These are phyloP conservation scores for Glaucopsyche alexis DNA, from an alignment of 2,888 invertebrate genomes.

Conservation along the genomic window DNA sequence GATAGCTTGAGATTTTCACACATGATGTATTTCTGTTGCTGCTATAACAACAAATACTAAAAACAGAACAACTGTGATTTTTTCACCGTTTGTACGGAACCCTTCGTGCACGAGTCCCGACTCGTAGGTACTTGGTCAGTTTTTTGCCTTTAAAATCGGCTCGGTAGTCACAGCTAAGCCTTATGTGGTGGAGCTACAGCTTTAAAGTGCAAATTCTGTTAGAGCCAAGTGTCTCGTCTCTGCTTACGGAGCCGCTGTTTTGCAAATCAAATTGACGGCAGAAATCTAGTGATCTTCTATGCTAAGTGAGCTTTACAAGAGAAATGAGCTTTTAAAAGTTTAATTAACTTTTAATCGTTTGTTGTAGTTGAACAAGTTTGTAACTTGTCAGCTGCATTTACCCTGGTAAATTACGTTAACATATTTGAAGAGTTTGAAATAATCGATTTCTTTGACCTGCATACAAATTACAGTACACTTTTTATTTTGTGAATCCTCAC, in stretches of 20 bases:
- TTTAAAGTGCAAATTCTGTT: not conserved
- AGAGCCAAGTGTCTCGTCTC: not conserved
- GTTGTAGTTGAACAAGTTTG: not conserved
- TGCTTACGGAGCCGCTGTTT: not conserved
- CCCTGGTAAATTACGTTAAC: not conserved
- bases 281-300: not conserved
- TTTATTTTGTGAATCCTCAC: not conserved
- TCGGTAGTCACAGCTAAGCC: not conserved
- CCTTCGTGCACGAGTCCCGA: too few relatives aligned
- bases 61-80: too few relatives aligned
- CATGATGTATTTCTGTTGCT: too few relatives aligned
- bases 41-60: too few relatives aligned
- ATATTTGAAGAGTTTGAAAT: not conserved
- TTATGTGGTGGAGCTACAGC: not conserved
- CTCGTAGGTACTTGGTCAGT: too few relatives aligned
- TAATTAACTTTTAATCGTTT: constrained; percentile 14
- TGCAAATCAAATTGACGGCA: not conserved
- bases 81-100: too few relatives aligned
- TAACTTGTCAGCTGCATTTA: not conserved
- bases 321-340: not conserved
- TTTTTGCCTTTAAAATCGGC: too few relatives aligned
- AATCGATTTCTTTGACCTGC: not conserved
- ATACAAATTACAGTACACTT: not conserved
- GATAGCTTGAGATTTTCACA: too few relatives aligned
- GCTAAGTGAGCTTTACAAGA: not conserved